Conservation (phyloP, 2,888 invertebrate genomes). For the Clanis bilineata region DNA sequence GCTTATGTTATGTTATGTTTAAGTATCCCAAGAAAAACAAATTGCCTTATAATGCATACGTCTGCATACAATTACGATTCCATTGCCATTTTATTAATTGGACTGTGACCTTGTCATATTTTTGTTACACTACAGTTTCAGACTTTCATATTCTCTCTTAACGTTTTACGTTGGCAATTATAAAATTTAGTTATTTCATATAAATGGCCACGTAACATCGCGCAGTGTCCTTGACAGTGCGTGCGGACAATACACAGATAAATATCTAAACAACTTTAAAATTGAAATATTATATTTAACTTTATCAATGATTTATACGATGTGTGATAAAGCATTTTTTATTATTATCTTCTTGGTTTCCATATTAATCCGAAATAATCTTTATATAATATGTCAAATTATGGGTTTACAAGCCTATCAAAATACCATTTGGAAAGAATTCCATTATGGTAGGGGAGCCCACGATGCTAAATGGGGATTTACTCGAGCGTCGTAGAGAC, state of each 20-base stretch:
- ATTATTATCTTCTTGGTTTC: background rate
- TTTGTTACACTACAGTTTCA: background rate
- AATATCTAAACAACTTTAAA: slow-evolving; percentile 4
- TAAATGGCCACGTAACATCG: slow-evolving; percentile 7
- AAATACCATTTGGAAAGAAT: background rate
- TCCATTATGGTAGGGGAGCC: too few species aligned
- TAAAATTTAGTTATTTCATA: slow-evolving; percentile 8
- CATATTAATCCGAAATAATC: background rate
- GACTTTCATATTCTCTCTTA: slow-evolving; percentile 6
- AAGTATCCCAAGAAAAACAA: background rate
- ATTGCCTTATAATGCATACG: background rate
- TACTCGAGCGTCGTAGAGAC: too few species aligned
- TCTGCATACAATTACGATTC: background rate
- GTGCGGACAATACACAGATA: slow-evolving; percentile 3
- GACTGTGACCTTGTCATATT: background rate
- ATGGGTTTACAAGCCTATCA: background rate
- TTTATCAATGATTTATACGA: background rate
- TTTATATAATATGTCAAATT: background rate
- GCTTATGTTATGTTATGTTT: too few species aligned
- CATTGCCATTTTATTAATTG: background rate
- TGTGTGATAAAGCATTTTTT: background rate
- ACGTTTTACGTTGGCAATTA: slow-evolving; percentile 3
- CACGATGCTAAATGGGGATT: too few species aligned
- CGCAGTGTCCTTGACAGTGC: slow-evolving; percentile 5
- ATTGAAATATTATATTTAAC: background rate